A percentile compares a stretch with the other conserved stretches of the same genome.
Conservation (phyloP, 2,888 invertebrate genomes). For the Pecten maximus region DNA sequence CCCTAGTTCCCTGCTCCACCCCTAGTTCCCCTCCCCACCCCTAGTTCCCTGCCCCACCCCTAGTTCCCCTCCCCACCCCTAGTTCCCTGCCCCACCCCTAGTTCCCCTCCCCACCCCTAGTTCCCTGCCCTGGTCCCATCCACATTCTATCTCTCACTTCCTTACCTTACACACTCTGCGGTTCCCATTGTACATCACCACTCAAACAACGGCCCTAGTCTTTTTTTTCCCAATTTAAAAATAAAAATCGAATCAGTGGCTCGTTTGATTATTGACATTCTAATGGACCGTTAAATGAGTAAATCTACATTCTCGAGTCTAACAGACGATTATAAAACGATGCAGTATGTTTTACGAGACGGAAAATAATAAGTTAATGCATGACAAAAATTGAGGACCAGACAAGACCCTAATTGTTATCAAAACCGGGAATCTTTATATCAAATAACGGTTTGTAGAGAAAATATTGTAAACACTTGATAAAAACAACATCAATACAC, state of each 20-base stretch:
- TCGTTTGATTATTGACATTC: slow-evolving; percentile 8
- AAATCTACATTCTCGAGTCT: not conserved
- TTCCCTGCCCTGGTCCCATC: not conserved
- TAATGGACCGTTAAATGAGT: not conserved
- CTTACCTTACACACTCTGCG: not conserved
- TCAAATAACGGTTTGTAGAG: not conserved
- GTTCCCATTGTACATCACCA: no score
- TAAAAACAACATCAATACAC: not conserved
- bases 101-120: no score
- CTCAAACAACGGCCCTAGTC: no score
- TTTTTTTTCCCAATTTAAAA: not conserved
- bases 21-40: not conserved
- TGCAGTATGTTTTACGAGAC: not conserved
- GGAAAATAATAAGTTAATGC: not conserved
- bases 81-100: not conserved
- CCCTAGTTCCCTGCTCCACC: not conserved
- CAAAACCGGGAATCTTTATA: not conserved
- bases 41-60: not conserved
- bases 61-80: not conserved
- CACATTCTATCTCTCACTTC: not conserved
- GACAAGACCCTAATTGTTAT: not conserved
- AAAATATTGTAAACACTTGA: slow-evolving; percentile 1
- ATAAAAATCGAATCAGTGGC: not conserved
- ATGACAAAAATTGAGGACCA: not conserved
- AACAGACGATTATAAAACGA: not conserved